A percentile compares a stretch with the other conserved stretches of the same genome.
phyloP scores from a whole-genome alignment of 2,797 vertebrate species.

The Sebastes cheni region DNA sequence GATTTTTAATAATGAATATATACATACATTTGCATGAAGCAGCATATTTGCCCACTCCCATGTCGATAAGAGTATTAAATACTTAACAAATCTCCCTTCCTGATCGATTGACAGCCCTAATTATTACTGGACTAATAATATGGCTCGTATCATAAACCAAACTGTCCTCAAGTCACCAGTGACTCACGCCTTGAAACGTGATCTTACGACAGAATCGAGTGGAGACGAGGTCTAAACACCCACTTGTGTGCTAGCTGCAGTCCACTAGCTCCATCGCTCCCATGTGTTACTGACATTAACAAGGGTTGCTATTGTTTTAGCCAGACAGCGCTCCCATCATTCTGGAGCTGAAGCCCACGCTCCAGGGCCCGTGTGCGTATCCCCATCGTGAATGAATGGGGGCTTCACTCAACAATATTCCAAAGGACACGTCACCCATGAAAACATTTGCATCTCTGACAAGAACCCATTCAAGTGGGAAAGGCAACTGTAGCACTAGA shows the following conservation, averaged over 20 bases:
- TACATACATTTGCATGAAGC: no score
- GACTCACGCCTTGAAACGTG: constrained; percentile 37
- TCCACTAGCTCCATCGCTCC: constrained; percentile 25
- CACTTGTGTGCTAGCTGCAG: constrained; percentile 24
- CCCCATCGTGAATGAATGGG: constrained; percentile 60
- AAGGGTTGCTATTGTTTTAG: constrained; percentile 61
- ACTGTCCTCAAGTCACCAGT: constrained; percentile 10
- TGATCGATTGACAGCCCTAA: no score
- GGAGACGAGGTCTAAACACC: constrained; percentile 34
- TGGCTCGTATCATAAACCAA: not conserved
- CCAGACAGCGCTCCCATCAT: constrained; percentile 55
- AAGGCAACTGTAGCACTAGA: constrained; percentile 63
- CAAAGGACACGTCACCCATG: constrained; percentile 62
- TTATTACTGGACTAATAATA: not conserved
- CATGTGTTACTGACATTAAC: constrained; percentile 55
- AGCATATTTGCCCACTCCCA: no score
- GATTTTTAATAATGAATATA: no score
- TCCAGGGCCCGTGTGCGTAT: constrained; percentile 6
- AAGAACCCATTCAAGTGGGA: constrained; percentile 74
- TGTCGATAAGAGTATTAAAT: no score
- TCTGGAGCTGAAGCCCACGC: constrained; percentile 53
- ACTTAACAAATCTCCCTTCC: no score
- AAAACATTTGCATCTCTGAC: constrained; percentile 79
- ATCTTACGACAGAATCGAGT: not conserved
- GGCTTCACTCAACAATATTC: constrained; percentile 67